Conservation (phyloP, 2,113 vertebrate species). For the Tylochromis polylepis region DNA sequence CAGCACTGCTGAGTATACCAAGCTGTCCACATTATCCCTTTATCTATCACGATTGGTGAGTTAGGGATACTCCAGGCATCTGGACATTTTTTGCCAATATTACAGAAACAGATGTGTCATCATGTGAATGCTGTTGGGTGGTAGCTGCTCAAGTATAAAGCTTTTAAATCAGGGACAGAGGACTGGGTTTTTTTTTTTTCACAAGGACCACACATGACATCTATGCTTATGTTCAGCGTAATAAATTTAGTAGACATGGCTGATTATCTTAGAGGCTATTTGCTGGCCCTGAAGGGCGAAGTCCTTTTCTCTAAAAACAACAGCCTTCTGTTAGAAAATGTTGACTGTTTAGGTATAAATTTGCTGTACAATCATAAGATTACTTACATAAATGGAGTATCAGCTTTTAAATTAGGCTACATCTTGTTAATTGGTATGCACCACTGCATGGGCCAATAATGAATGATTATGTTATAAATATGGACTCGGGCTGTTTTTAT, state of each 20-base stretch:
- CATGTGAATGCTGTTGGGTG: neutral
- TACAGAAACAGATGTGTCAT: neutral
- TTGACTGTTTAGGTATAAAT: neutral
- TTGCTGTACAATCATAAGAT: neutral
- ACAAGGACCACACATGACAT: neutral
- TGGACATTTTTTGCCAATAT: neutral
- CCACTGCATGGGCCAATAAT: neutral
- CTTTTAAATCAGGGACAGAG: neutral
- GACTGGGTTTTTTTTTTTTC: too few species aligned
- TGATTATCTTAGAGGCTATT: neutral
- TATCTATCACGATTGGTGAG: neutral
- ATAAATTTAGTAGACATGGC: neutral
- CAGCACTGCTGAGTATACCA: neutral
- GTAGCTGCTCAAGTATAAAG: neutral
- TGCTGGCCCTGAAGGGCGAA: neutral
- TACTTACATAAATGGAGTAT: neutral
- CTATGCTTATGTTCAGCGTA: neutral
- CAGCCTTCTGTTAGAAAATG: neutral
- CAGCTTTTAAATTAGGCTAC: neutral
- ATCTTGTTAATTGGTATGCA: neutral
- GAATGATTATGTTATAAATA: neutral
- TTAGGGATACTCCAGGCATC: neutral
- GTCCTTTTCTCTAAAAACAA: neutral
- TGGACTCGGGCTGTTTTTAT: neutral
- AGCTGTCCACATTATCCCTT: neutral